Evolutionary conservation across 2,888 invertebrate species (phyloP).

Genomic region (Ochropleura plecta): DNA sequence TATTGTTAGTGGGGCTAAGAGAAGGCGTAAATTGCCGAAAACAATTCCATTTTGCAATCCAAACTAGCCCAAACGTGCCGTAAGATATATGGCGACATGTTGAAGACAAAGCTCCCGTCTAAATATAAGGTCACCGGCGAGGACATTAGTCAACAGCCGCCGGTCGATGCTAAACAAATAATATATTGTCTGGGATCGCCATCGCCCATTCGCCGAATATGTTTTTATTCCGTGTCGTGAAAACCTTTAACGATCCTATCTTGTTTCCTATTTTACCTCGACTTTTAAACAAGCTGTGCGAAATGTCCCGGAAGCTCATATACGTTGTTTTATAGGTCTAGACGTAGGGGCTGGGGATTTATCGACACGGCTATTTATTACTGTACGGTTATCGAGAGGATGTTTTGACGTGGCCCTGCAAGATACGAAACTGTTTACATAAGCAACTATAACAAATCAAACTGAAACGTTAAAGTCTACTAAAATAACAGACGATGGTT

Average conservation of each 20-base stretch:
- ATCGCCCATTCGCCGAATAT: constrained; percentile 32
- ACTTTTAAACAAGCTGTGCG: constrained; percentile 44
- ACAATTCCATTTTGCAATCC: constrained; percentile 28
- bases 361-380: constrained; percentile 39
- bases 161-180: constrained; percentile 67
- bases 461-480: constrained; percentile 5
- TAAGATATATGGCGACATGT: constrained; percentile 60
- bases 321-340: constrained; percentile 49
- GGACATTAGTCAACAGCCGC: constrained; percentile 67
- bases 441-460: constrained; percentile 20
- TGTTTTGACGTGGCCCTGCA: constrained; percentile 24
- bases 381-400: constrained; percentile 32
- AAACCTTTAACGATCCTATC: constrained; percentile 47
- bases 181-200: constrained; percentile 55
- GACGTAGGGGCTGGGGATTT: constrained; percentile 41
- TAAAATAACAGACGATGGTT: constrained; percentile 3
- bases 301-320: constrained; percentile 48
- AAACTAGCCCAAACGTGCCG: constrained; percentile 5
- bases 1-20: background rate
- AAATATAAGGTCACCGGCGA: constrained; percentile 58
- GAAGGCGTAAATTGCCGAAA: constrained; percentile 7
- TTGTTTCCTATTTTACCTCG: constrained; percentile 47
- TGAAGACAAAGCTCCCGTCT: constrained; percentile 59
- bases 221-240: constrained; percentile 53
- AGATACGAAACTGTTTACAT: constrained; percentile 29